Percentiles rank a stretch among this genome's conserved stretches.
Conservation (phyloP, 2,888 invertebrate species). For the Gibbula magus region DNA sequence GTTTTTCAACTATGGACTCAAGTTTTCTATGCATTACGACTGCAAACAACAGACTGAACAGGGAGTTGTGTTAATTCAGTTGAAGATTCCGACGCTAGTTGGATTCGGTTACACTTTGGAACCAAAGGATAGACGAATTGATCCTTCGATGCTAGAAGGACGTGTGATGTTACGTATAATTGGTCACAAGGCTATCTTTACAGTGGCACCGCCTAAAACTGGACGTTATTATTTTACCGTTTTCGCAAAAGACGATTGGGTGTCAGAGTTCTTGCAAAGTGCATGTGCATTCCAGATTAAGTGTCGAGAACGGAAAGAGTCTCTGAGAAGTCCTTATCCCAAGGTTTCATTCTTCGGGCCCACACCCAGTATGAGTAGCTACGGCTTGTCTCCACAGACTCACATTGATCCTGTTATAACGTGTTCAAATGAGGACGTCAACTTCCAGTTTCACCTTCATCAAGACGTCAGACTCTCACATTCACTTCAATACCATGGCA, state of each 20-base stretch:
- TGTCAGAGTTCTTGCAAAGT: slow-evolving; percentile 69
- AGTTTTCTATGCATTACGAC: slow-evolving; percentile 66
- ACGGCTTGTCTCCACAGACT: slow-evolving; percentile 60
- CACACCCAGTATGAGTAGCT: slow-evolving; percentile 57
- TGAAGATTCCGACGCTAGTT: slow-evolving; percentile 64
- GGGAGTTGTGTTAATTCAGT: slow-evolving; percentile 65
- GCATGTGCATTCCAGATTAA: slow-evolving; percentile 71
- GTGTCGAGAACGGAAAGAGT: slow-evolving; percentile 61
- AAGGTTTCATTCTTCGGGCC: slow-evolving; percentile 68
- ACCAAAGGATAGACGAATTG: slow-evolving; percentile 59
- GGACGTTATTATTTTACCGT: slow-evolving; percentile 76
- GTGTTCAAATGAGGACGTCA: slow-evolving; percentile 61
- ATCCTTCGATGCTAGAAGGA: slow-evolving; percentile 59
- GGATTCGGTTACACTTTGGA: slow-evolving; percentile 69
- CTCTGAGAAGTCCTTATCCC: slow-evolving; percentile 63
- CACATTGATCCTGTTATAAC: slow-evolving; percentile 65
- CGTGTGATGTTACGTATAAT: slow-evolving; percentile 66
- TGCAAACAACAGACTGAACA: slow-evolving; percentile 67
- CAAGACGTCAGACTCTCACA: slow-evolving; percentile 57
- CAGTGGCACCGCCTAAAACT: slow-evolving; percentile 73
- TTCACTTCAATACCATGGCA: slow-evolving; percentile 64
- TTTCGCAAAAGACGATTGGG: slow-evolving; percentile 71
- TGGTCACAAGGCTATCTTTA: slow-evolving; percentile 71
- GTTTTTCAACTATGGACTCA: slow-evolving; percentile 74
- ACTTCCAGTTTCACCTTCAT: slow-evolving; percentile 62